Percentiles rank a stretch among this genome's conserved stretches.
These are phyloP conservation scores for Loriculus beryllinus DNA, from an alignment of 2,797 vertebrate genomes.

Conservation along the genomic window DNA sequence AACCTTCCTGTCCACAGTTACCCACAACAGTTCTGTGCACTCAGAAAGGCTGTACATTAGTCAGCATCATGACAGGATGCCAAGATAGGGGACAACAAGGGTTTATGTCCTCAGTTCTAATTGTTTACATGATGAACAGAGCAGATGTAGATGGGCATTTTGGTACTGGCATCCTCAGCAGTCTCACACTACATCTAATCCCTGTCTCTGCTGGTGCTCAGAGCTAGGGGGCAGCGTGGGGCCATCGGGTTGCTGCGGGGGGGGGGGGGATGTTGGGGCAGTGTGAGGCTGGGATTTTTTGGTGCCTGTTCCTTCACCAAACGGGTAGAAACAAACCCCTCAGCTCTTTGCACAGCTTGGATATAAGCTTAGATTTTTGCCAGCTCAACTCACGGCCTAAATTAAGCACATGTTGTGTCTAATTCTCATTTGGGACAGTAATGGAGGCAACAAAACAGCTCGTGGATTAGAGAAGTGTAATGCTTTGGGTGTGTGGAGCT, in stretches of 20 bases:
- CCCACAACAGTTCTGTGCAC: not conserved
- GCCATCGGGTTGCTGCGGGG: not conserved
- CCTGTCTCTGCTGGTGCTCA: not conserved
- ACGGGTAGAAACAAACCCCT: not conserved
- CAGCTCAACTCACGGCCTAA: not conserved
- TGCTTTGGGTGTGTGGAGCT: not conserved
- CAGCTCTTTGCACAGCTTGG: not conserved
- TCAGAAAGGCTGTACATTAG: not conserved
- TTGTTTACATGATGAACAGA: not conserved
- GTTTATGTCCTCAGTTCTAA: not conserved
- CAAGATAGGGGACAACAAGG: not conserved
- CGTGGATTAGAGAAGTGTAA: not conserved
- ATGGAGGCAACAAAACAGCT: not conserved
- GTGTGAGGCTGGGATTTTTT: not conserved
- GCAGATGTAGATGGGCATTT: not conserved
- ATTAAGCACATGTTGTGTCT: not conserved
- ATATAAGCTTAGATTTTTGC: not conserved
- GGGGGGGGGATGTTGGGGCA: not conserved
- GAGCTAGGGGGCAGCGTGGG: not conserved
- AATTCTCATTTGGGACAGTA: not conserved
- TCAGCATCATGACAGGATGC: not conserved
- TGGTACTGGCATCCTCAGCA: not conserved
- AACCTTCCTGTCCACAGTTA: not conserved
- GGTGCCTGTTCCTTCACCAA: not conserved
- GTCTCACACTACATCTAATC: fast-evolving